A percentile compares a stretch with the other conserved stretches of the same genome.
Conservation (phyloP, 92 coral and sea anemone genomes). For the Phenganax stokvisi region DNA sequence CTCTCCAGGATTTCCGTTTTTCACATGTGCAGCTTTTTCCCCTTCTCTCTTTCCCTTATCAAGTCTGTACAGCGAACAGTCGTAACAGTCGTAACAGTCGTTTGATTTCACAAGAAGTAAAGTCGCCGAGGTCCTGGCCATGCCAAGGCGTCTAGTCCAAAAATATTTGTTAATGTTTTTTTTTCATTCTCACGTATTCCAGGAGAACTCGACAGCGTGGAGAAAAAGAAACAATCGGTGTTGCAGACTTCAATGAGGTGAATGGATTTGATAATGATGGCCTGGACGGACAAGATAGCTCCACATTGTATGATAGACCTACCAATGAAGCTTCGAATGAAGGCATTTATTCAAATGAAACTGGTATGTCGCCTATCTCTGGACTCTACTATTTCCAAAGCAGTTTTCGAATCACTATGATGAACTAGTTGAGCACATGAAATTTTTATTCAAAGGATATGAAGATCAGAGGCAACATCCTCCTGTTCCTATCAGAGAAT, state of each 20-base stretch:
- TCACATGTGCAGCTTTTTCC: no score
- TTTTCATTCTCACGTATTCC: not conserved
- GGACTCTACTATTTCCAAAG: no score
- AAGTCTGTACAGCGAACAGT: no score
- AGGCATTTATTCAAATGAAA: not conserved
- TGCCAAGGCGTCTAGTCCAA: not conserved
- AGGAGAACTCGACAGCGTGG: not conserved
- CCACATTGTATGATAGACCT: not conserved
- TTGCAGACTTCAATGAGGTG: not conserved
- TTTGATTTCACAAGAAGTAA: no score
- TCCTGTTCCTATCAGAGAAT: conserved; percentile 11
- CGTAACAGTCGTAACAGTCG: no score
- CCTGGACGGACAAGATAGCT: not conserved
- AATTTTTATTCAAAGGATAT: not conserved
- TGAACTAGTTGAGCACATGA: no score
- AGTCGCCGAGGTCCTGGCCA: no score
- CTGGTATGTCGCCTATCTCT: not conserved
- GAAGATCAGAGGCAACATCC: not conserved
- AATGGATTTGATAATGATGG: not conserved
- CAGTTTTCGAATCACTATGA: no score
- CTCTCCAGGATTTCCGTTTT: no score
- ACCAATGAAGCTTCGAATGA: not conserved
- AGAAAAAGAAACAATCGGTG: not conserved
- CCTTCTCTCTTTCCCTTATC: no score
- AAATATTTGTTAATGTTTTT: not conserved